A percentile compares a stretch with the other conserved stretches of the same genome.
Conservation (phyloP, 2,797 vertebrate species). For the Tauraco hartlaubi region DNA sequence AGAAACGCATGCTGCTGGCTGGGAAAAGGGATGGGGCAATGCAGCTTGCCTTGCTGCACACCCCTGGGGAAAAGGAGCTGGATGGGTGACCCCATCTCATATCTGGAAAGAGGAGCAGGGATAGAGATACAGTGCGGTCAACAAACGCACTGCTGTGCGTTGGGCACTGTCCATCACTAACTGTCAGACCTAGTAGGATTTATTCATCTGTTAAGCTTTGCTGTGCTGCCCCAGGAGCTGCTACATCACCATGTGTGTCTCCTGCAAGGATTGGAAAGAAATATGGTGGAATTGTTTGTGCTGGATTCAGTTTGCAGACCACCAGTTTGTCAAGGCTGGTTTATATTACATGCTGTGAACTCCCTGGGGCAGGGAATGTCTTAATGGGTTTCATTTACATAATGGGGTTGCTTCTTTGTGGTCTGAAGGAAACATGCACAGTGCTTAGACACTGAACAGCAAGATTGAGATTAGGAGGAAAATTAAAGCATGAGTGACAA, state of each 20-base stretch:
- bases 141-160: too few species aligned
- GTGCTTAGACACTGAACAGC: neutral
- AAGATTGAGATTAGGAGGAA: neutral
- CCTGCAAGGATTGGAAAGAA: neutral
- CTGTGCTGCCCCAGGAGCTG: neutral
- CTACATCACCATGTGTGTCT: fast-evolving
- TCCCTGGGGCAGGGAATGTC: neutral
- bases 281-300: neutral
- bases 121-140: neutral
- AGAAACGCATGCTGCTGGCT: neutral
- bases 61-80: neutral
- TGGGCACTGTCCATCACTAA: neutral
- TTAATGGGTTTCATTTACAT: neutral
- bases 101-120: neutral
- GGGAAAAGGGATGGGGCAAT: neutral
- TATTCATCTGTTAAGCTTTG: neutral
- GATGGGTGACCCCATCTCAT: neutral
- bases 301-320: neutral
- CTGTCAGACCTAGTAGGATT: neutral
- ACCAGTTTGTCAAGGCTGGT: neutral
- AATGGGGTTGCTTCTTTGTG: fast-evolving
- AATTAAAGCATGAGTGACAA: neutral
- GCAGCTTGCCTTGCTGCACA: neutral
- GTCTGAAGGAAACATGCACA: neutral
- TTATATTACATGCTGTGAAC: neutral